These are phyloP conservation scores for Delphinapterus leucas DNA, from an alignment of 2,113 vertebrate species.

Conservation along the genomic window DNA sequence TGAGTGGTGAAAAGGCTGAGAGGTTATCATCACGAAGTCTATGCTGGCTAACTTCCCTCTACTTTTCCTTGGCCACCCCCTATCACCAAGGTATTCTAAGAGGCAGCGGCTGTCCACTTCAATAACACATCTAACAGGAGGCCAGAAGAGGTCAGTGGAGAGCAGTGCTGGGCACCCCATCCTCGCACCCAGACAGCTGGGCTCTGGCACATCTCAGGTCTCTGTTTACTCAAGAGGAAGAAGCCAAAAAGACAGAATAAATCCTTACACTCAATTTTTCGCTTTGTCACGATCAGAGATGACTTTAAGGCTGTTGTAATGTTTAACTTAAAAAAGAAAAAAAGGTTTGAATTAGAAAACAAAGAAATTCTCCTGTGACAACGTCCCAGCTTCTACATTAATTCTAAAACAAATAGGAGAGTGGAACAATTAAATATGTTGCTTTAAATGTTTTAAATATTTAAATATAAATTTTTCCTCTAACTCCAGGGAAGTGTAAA, in stretches of 20 bases:
- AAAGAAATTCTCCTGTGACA: background rate
- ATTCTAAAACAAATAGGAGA: constrained; percentile 20
- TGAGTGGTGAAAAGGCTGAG: background rate
- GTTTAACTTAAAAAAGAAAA: constrained; percentile 21
- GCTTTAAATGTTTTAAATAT: constrained; percentile 7
- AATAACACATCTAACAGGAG: background rate
- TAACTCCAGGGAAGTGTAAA: background rate
- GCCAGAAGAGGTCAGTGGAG: constrained; percentile 60
- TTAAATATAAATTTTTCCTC: background rate
- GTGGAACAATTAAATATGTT: constrained; percentile 5
- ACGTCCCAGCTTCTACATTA: constrained; percentile 2
- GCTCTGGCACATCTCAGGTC: background rate
- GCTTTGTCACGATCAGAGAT: background rate
- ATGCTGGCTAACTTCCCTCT: background rate
- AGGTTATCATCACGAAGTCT: background rate
- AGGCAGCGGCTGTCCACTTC: background rate
- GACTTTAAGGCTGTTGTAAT: background rate
- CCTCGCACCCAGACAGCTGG: background rate
- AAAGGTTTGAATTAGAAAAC: background rate
- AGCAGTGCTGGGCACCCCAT: background rate
- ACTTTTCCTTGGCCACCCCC: background rate
- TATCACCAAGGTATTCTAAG: background rate
- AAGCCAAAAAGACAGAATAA: background rate
- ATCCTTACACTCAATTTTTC: background rate
- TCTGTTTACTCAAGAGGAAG: background rate